Evolutionary conservation across 2,888 invertebrate species (phyloP), one percentile per base, ranked within the genome.

Genomic region (Oligia latruncula): DNA sequence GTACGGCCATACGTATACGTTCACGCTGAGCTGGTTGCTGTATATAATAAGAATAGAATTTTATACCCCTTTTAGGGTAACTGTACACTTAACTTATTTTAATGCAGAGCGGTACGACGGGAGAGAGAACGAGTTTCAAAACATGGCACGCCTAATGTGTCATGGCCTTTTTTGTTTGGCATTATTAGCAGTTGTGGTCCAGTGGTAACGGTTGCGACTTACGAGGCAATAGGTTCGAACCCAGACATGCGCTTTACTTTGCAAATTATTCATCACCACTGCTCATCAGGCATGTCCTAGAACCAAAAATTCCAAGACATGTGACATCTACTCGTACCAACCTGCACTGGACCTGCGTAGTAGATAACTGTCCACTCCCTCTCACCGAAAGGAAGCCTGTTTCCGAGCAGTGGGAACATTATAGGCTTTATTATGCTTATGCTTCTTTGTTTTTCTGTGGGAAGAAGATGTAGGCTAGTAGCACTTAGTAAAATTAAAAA

Each of bases 21-120:
- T 67, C 8, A 65, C 35, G 62, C 11, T 43, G 70, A 68, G 67
- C 60, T 73, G 73, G 76, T 66, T 43, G 67, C 60, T 73, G 76
- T 71, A 76, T 83, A 71, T 72, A 81, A 71, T 77, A 85, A 85
- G 76, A 81, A 81, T 74, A 23, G 29, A 73, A 77, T 49, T 76
- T 71, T 81, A 85, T 74, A 52, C 35, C 73, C 29, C 62, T 76
- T 77, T 74, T 58, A 66, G 46, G 40, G 81, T 62, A 62, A 49
- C 46, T 67, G 5, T 29, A 68, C 29, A 77, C 55, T 67, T 49
- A n/a, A 52, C 13, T n/a, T 66, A 70, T 72, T 60, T 71, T 66
- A 77, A 55, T 71, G 23, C 40, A 40, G n/a, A 65, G 35, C 8
- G 5, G 29, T 43, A 40, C 20, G 17, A 20, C 43, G 17, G 17